Base-by-base conservation (phyloP, 2,797 vertebrate species). In the Glossophaga mutica region DNA sequence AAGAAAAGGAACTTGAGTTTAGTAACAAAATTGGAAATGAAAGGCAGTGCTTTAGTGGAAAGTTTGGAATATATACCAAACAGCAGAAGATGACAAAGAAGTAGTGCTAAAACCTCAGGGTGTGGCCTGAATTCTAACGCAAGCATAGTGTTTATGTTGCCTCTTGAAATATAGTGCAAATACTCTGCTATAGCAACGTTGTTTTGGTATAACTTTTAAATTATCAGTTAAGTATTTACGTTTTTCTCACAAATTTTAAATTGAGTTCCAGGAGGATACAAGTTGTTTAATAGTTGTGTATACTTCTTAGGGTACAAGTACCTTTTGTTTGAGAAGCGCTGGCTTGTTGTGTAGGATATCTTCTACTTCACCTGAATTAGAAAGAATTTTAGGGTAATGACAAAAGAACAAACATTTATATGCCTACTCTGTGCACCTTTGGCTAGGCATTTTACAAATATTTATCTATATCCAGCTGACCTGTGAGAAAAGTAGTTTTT, bases 1-100 rank as follows among this genome's bases (percentile, higher is more conserved):
- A 88, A 44, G 46, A 94, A 95, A 87, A 81, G 93, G 18, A 96
- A 84, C 52, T 90, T 86, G 37, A 82, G 9, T 91, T 89, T 86
- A 81, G 22, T 91, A 87, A 81, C 57, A 74, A 85, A 96, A 91
- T 71, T 22, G 91, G 76, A 76, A 83, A 77, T 22, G 34, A 89
- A 91, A 91, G 42, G 44, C 90, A 95, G 1, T 70, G 46, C 78
- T 79, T 93, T 67, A 68, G 46, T 92, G 83, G 89, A 77, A 78
- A 83, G 32, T 87, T 82, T 76, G 74, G 79, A 50, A 88, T 83
- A 24, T 34, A 24, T 24, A 81, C 65, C 55, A 76, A 37, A 37
- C 3, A n/a, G 32, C 79, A 70, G 87, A 95, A 88, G 77, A 87
- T 37, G 74, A 71, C 82, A 55, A 79, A 87, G 71, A 77, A 92